These are phyloP conservation scores for Agrilus planipennis DNA, from an alignment of 1,140 invertebrate genomes.

Conservation along the genomic window DNA sequence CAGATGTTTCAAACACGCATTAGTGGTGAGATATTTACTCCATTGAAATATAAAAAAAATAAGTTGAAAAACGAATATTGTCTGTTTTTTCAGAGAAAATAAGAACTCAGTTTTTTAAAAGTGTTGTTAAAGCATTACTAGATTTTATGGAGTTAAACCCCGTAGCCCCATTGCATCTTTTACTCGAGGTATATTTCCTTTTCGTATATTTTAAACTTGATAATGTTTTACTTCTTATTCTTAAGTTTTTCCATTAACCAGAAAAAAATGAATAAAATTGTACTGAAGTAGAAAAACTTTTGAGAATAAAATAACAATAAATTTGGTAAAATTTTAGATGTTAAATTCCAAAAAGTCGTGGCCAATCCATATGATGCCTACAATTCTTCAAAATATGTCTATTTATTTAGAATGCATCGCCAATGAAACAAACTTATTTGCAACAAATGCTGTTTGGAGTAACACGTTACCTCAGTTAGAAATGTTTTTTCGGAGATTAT, in stretches of 20 bases:
- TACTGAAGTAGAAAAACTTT: no score
- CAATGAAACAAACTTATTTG: conserved; percentile 63
- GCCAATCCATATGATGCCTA: conserved; percentile 58
- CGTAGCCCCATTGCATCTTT: conserved; percentile 79
- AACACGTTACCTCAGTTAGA: conserved; percentile 73
- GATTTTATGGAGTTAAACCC: conserved; percentile 96
- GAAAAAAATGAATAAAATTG: no score
- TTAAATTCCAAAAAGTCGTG: conserved; percentile 82
- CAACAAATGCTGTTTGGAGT: conserved; percentile 57
- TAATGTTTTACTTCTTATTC: no score
- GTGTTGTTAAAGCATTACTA: conserved; percentile 81
- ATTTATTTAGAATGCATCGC: conserved; percentile 88
- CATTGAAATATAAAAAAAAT: no score
- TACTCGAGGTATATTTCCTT: conserved; percentile 84
- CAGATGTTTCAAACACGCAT: conserved; percentile 90
- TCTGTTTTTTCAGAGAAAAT: conserved; percentile 44
- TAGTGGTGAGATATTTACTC: conserved; percentile 44
- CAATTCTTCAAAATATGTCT: conserved; percentile 79
- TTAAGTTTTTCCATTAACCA: no score
- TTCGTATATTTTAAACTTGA: no score
- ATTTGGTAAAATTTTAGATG: conserved; percentile 40
- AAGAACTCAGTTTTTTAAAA: conserved; percentile 78
- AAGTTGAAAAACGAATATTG: no score
- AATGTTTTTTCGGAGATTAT: conserved; percentile 66
- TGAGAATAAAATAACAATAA: no score